Percentiles rank a stretch among this genome's conserved stretches.
Conservation (phyloP, 2,888 invertebrate species). For the Drosophila borborema region DNA sequence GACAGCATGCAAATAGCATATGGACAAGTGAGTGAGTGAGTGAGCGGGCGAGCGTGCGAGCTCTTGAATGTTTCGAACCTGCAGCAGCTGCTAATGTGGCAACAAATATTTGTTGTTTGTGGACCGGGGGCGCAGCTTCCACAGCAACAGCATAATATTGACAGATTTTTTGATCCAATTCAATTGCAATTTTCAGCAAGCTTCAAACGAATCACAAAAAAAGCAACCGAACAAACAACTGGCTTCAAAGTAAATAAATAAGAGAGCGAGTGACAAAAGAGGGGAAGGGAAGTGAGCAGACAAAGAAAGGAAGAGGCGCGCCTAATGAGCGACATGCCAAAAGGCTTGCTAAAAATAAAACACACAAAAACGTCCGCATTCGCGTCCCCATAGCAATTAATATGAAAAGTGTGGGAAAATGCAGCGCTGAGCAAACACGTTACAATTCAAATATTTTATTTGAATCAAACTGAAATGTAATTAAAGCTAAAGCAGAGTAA, state of each 20-base stretch:
- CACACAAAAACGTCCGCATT: conserved; percentile 9
- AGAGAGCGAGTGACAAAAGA: conserved; percentile 13
- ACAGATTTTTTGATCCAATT: conserved; percentile 16
- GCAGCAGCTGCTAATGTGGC: conserved; percentile 44
- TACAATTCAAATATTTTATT: conserved; percentile 3
- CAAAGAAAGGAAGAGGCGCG: background rate
- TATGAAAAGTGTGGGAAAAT: conserved; percentile 34
- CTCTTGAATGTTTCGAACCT: conserved; percentile 16
- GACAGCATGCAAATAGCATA: conserved; percentile 24
- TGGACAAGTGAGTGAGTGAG: conserved; percentile 28
- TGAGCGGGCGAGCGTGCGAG: conserved; percentile 16
- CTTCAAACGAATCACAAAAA: conserved; percentile 18
- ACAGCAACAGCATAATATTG: conserved; percentile 8
- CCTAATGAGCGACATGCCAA: conserved; percentile 3
- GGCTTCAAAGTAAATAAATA: conserved; percentile 44
- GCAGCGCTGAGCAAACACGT: background rate
- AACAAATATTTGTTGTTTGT: conserved; percentile 28
- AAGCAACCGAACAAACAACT: conserved; percentile 38
- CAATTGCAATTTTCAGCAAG: conserved; percentile 37
- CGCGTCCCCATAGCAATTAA: conserved; percentile 53
- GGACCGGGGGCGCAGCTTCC: background rate
- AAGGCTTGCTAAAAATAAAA: conserved; percentile 28
- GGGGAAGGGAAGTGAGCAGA: background rate
- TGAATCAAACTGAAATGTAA: background rate
- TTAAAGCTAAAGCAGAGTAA: background rate